Conservation (phyloP, 2,113 vertebrate species). For the Nasalis larvatus region DNA sequence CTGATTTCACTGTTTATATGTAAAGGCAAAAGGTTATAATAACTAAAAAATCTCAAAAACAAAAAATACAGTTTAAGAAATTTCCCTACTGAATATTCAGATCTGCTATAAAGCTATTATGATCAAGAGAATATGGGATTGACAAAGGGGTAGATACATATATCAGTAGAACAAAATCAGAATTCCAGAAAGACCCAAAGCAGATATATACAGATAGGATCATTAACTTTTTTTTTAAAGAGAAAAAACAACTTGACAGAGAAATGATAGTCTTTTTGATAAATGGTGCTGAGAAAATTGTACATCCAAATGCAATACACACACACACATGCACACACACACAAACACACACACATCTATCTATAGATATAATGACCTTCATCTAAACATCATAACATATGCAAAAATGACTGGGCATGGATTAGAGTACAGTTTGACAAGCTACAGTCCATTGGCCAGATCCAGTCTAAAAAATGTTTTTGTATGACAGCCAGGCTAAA, state of each 20-base stretch:
- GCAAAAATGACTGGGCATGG: background rate
- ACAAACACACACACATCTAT: too few species aligned
- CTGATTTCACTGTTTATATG: background rate
- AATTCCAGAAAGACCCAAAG: background rate
- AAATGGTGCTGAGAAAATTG: background rate
- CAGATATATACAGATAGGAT: background rate
- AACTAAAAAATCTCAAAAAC: background rate
- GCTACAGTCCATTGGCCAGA: background rate
- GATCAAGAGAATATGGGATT: background rate
- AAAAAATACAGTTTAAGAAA: background rate
- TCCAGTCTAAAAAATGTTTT: background rate
- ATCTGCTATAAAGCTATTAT: background rate
- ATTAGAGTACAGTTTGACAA: background rate
- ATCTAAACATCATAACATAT: background rate
- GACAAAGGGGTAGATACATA: background rate
- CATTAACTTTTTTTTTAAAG: background rate
- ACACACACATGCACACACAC: too few species aligned
- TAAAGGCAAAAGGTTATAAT: background rate
- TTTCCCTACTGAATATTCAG: background rate
- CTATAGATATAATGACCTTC: background rate
- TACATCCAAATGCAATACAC: background rate
- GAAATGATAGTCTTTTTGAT: background rate
- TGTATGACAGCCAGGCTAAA: background rate
- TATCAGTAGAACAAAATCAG: background rate
- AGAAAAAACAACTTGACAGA: background rate